Percentiles rank a stretch among this genome's conserved stretches.
phyloP scores from a whole-genome alignment of 2,113 vertebrate genomes.

The Phalacrocorax carbo region DNA sequence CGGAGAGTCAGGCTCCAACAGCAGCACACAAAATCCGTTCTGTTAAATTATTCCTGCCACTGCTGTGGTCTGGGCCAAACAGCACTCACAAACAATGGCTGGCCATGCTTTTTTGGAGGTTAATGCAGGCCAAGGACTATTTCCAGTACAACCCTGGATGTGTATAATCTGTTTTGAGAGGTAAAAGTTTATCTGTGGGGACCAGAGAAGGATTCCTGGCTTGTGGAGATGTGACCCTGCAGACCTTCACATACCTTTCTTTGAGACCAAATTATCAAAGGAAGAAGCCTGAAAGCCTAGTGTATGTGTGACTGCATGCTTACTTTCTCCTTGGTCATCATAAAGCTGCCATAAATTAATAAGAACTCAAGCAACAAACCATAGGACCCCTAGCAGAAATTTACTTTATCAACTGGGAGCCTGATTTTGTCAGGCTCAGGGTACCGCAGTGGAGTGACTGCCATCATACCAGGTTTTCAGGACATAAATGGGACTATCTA shows the following conservation, averaged over 20 bases:
- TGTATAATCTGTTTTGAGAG: background rate
- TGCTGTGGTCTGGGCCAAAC: constrained; percentile 18
- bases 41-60: background rate
- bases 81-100: constrained; percentile 35
- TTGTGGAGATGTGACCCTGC: background rate
- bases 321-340: background rate
- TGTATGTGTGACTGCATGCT: background rate
- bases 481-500: background rate
- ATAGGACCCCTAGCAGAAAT: background rate
- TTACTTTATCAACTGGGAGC: background rate
- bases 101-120: constrained; percentile 1
- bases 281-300: background rate
- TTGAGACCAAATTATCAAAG: background rate
- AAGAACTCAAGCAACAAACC: background rate
- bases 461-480: background rate
- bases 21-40: background rate
- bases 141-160: constrained; percentile 1
- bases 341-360: background rate
- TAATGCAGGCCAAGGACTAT: constrained; percentile 42
- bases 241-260: background rate
- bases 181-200: constrained; percentile 45
- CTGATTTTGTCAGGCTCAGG: background rate
- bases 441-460: background rate
- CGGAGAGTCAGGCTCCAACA: background rate
- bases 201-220: constrained; percentile 29